Evolutionary conservation across 1,140 invertebrate species (phyloP), one percentile per base, ranked within the genome.

Genomic region (Drosophila obscura): DNA sequence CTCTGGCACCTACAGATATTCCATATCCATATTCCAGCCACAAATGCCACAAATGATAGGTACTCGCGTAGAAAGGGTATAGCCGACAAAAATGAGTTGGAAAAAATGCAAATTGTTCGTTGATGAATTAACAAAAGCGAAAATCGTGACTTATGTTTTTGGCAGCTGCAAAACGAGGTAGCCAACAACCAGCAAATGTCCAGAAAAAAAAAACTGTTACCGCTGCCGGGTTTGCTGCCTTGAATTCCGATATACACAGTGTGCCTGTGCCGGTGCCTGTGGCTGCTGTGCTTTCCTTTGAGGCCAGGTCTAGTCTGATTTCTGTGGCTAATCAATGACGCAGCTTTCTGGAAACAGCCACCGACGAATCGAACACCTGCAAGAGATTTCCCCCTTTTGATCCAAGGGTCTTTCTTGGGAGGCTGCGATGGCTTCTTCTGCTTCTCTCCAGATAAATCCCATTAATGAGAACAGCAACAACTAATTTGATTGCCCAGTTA

Each of bases 81-180:
- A 9, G n/a, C 31, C 56, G 35, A 52, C 35, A 76, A 67, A 76
- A 56, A 80, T 77, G 48, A 67, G 64, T 62, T 71, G 69, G 73
- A 56, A 77, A 77, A 89, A 90, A 90, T 90, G 87, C 87, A 90
- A 90, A 90, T 90, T 90, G 81, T 90, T 85, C 79, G 87, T 84
- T 90, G 85, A 90, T 90, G 87, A 90, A 90, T 90, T 90, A 90
- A 90, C 87, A 90, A 90, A 90, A 90, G 87, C 85, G 67, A 88
- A 90, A 90, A 90, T 90, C 87, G 87, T 90, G 87, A 90, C 87
- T 90, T 90, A 90, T 90, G 87, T 85, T 90, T 90, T 90, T 90
- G 87, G 87, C 87, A 90, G 85, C 85, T 90, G 85, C 85, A 77
- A 77, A 77, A 78, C 67, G 63, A 39, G 35, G 35, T 11, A 39